Evolutionary conservation across 2,113 vertebrate species (phyloP).

Genomic region (Progne subis): DNA sequence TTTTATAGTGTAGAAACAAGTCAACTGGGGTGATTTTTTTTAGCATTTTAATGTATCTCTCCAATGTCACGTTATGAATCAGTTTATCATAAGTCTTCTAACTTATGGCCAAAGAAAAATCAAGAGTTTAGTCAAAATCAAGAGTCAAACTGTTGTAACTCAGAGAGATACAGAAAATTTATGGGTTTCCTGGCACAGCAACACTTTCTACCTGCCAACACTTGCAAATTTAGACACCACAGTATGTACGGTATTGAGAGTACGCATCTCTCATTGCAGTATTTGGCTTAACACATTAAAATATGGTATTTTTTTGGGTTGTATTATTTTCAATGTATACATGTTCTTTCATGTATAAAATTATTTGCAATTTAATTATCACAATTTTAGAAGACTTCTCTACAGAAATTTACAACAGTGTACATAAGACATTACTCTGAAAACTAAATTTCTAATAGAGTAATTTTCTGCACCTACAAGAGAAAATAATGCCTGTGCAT

Average conservation of each 20-base stretch:
- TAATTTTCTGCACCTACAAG: neutral
- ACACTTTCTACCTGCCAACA: neutral
- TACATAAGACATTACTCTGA: neutral
- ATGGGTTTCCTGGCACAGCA: neutral
- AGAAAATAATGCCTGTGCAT: neutral
- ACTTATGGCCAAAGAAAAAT: neutral
- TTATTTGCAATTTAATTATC: neutral
- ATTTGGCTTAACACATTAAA: neutral
- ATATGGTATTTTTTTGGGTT: neutral
- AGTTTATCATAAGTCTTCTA: neutral
- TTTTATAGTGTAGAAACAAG: neutral
- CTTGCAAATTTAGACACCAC: neutral
- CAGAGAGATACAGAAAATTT: neutral
- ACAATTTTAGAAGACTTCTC: neutral
- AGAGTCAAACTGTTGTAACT: neutral
- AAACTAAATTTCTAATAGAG: neutral
- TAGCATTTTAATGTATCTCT: neutral
- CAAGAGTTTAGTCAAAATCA: neutral
- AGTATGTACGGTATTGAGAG: neutral
- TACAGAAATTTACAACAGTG: neutral
- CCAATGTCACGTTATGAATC: neutral
- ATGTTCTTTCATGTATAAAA: neutral
- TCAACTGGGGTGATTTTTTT: accelerated
- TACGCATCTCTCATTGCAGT: neutral
- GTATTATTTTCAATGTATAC: neutral